Percentiles rank a stretch among this genome's conserved stretches.
These are phyloP conservation scores for Saccopteryx bilineata DNA, from an alignment of 2,113 vertebrate genomes.

Conservation along the genomic window DNA sequence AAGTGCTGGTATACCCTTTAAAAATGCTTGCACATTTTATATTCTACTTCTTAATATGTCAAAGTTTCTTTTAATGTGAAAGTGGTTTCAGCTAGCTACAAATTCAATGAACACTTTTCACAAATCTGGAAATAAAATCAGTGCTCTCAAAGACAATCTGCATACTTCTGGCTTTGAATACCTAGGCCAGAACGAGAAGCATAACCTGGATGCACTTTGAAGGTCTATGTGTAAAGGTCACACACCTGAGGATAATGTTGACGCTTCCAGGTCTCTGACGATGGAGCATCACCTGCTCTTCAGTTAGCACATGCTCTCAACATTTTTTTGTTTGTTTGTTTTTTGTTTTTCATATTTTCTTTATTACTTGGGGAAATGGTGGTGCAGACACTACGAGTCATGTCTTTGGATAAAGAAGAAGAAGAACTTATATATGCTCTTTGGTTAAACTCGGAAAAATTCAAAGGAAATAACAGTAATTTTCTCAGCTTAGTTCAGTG, in stretches of 20 bases:
- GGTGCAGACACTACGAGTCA: not conserved
- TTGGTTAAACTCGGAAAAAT: constrained; percentile 10
- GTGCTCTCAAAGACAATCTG: not conserved
- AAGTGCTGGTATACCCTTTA: not conserved
- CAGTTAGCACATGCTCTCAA: not conserved
- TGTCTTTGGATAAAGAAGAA: not conserved
- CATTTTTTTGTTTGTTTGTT: too few relatives aligned
- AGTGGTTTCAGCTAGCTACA: not conserved
- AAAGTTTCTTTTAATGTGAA: constrained; percentile 16
- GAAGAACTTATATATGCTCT: not conserved
- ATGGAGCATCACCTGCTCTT: not conserved
- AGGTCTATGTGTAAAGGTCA: not conserved
- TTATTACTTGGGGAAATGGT: not conserved
- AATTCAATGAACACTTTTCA: not conserved
- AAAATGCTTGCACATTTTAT: not conserved
- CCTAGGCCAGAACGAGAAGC: not conserved
- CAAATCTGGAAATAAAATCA: constrained; percentile 20
- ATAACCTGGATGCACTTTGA: not conserved
- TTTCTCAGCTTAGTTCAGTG: not conserved
- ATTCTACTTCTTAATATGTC: not conserved
- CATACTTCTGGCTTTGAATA: not conserved
- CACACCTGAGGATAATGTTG: not conserved
- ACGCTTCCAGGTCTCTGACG: not conserved
- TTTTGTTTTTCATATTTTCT: not conserved
- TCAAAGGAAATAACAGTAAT: not conserved